Base-by-base conservation (phyloP, 64 coral and sea anemone genomes). In the Montipora sp. region DNA sequence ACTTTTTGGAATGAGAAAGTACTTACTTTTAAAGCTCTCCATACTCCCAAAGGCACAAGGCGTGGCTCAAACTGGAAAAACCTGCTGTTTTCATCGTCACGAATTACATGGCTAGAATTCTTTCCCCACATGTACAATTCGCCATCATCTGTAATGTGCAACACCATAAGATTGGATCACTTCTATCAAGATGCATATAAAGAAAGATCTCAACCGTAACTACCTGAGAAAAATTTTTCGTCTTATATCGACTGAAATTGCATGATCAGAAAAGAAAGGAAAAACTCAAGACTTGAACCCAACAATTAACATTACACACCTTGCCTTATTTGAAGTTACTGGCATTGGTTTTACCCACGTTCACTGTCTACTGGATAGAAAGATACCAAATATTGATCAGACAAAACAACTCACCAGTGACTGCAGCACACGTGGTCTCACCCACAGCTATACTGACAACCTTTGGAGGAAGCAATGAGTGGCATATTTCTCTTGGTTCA, bases 401-500 rank as follows among this genome's bases (percentile, higher is more conserved):
- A 5, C 13, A n/a, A 57, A 9, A 14, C 19, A 27, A 80, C 83
- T 74, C 48, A 99, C 98, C 98, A 67, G 89, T 92, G 47, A 94
- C 94, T 24, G 98, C 98, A 79, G 98, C 98, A 55, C 81, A 96
- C 1, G 94, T 99, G 49, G 93, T 99, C 86, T 99, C 98, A 80
- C 98, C 94, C 22, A 96, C 86, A 79, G 94, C 93, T 36, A 99
- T 75, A 36, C 51, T 75, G 24, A 89, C 27, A 11, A 87, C 68
- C n/a, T 58, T 89, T 81, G 86, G 89, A 18, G 90, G 79, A 51
- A 96, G 60, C 7, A 55, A 18, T 14, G 87, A n/a, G 19, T 67
- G 18, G 8, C 72, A 83, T 12, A 99, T 53, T 86, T 93, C 76
- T 51, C 14, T 70, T n/a, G 94, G 98, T 22, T 80, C 47, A 53